Conservation (phyloP, 2,888 invertebrate species). For the Copidosoma aretas region DNA sequence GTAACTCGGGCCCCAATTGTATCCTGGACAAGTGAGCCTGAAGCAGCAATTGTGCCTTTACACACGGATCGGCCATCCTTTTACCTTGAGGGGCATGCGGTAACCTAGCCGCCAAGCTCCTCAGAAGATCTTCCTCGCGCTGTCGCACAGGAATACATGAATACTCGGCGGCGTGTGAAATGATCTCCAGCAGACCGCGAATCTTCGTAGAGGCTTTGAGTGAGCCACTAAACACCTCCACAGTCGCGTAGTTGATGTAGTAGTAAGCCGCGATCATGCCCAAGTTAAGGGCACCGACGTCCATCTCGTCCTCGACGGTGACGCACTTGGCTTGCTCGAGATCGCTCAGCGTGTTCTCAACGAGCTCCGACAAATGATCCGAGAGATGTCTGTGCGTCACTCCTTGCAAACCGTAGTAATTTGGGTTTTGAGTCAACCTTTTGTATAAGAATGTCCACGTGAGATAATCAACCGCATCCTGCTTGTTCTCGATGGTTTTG, state of each 20-base stretch:
- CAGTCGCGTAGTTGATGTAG: conserved; percentile 99
- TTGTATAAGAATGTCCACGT: conserved; percentile 99
- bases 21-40: conserved; percentile 95
- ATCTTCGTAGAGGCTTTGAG: conserved; percentile 97
- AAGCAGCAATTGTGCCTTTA: conserved; percentile 93
- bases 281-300: conserved; percentile 93
- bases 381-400: conserved; percentile 96
- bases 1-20: conserved; percentile 94
- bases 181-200: conserved; percentile 94
- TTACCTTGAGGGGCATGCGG: conserved; percentile 64
- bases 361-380: conserved; percentile 96
- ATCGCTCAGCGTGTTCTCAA: conserved; percentile 93
- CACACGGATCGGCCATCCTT: conserved; percentile 84
- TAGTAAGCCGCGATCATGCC: conserved; percentile 99
- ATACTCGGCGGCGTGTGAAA: conserved; percentile 97
- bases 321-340: conserved; percentile 97
- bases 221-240: conserved; percentile 96
- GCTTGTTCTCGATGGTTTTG: conserved; percentile 99
- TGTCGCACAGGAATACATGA: conserved; percentile 93
- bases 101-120: conserved; percentile 71
- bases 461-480: conserved; percentile 98
- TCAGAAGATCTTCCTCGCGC: conserved; percentile 89
- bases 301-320: conserved; percentile 97
- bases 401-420: conserved; percentile 98
- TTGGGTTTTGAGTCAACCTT: conserved; percentile 97